Conservation (phyloP, 2,113 vertebrate genomes). For the Rhea pennata region DNA sequence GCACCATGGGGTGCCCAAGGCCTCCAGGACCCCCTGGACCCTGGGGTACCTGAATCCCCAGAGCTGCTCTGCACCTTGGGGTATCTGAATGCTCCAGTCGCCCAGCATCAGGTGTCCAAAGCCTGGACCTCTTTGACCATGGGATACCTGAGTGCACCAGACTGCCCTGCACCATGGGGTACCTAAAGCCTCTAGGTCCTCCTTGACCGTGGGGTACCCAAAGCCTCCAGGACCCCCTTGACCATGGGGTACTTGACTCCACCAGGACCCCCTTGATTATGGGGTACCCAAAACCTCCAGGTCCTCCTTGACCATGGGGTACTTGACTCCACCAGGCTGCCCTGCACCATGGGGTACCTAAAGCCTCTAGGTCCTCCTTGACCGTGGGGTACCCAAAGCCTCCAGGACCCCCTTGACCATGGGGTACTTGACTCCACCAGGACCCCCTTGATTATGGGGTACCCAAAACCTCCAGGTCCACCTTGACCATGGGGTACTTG, state of each 20-base stretch:
- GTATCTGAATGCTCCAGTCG: neutral
- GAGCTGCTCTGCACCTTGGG: neutral
- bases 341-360: accelerated
- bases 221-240: neutral
- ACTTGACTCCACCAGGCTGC: neutral
- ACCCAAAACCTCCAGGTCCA: too few species aligned
- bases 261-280: neutral
- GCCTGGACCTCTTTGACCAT: neutral
- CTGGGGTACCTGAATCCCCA: neutral
- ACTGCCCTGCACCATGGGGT: too few species aligned
- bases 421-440: too few species aligned
- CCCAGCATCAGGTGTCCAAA: too few species aligned
- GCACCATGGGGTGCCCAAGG: neutral
- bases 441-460: too few species aligned
- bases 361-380: too few species aligned
- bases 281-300: neutral
- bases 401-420: too few species aligned
- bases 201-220: neutral
- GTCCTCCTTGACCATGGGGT: neutral
- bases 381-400: neutral
- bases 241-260: neutral
- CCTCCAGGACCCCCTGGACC: neutral
- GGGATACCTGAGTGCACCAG: neutral
- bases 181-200: neutral
- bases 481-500: accelerated